A percentile compares a stretch with the other conserved stretches of the same genome.
These are phyloP conservation scores for Pyrocoelia pectoralis DNA, from an alignment of 2,888 invertebrate species.

Conservation along the genomic window DNA sequence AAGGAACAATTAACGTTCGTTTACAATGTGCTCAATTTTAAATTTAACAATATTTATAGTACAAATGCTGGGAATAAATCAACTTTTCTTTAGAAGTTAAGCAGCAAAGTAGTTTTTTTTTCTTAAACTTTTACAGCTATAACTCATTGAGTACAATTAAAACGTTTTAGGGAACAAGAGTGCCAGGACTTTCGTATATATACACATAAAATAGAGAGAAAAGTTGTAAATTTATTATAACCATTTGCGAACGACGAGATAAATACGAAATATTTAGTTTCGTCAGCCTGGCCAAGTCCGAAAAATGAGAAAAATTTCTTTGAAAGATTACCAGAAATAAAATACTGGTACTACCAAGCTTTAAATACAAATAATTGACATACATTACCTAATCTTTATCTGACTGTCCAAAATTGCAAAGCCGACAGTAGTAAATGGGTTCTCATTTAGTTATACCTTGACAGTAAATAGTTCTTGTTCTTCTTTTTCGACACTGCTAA, in stretches of 20 bases:
- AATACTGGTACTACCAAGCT: neutral
- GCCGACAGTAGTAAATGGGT: neutral
- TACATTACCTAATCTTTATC: conserved; percentile 1
- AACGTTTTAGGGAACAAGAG: no score
- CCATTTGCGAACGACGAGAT: neutral
- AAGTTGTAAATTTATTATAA: neutral
- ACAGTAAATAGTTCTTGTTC: neutral
- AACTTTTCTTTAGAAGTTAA: no score
- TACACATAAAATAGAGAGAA: neutral
- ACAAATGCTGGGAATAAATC: no score
- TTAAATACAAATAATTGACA: neutral
- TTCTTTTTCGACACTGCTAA: no score
- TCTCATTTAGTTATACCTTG: neutral
- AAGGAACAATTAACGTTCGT: no score
- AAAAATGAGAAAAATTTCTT: neutral
- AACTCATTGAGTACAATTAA: no score
- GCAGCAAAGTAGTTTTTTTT: no score
- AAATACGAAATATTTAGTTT: neutral
- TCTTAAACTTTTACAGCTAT: no score
- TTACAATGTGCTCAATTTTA: no score
- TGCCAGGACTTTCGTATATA: no score
- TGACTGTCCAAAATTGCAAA: neutral
- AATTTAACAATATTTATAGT: no score
- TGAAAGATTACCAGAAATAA: neutral
- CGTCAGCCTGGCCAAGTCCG: neutral